phyloP scores from a whole-genome alignment of 2,797 vertebrate species.

The Sebastes steindachneri region DNA sequence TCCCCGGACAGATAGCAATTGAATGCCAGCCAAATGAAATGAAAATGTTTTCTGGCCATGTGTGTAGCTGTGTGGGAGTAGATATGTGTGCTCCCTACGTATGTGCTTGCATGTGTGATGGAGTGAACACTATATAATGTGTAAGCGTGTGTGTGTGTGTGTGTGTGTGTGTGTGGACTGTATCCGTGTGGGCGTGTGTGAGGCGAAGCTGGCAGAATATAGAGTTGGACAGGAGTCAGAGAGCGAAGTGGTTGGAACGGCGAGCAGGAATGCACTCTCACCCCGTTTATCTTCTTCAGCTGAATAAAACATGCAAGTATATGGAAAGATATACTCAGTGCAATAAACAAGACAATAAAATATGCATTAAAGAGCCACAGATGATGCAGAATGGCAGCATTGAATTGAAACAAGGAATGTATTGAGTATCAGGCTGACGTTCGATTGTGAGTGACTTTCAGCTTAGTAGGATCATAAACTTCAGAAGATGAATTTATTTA shows the following conservation, averaged over 20 bases:
- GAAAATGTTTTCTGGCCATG: constrained; percentile 2
- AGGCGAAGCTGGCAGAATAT: constrained; percentile 42
- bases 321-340: background rate
- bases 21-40: constrained; percentile 24
- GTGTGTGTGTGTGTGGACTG: background rate
- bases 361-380: background rate
- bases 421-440: background rate
- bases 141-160: background rate
- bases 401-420: background rate
- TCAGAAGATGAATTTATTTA: background rate
- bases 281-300: constrained; percentile 27
- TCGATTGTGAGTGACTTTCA: background rate
- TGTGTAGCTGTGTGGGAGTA: constrained; percentile 31
- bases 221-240: constrained; percentile 63
- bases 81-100: constrained; percentile 18
- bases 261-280: background rate
- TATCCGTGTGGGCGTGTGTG: constrained; percentile 24
- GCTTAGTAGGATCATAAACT: background rate
- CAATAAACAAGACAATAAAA: constrained; percentile 23
- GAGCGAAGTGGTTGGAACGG: constrained; percentile 53
- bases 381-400: background rate
- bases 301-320: constrained; percentile 50
- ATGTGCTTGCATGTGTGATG: constrained; percentile 15
- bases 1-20: constrained; percentile 6
- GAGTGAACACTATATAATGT: background rate